Conservation (phyloP, 2,888 invertebrate species). For the Sphaerophoria rueppellii region DNA sequence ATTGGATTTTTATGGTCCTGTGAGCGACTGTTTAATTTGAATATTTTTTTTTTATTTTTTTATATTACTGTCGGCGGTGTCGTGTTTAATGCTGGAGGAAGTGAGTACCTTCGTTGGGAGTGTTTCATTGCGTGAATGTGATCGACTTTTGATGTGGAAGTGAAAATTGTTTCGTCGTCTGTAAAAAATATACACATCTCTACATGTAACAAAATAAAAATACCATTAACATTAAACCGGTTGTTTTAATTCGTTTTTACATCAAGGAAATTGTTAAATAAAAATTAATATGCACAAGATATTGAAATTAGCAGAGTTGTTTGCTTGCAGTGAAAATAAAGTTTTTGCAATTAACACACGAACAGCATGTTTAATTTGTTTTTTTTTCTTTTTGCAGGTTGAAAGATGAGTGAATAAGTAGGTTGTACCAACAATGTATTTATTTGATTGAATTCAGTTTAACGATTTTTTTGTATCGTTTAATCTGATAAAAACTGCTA, state of each 20-base stretch:
- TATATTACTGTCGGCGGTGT: constrained; percentile 9
- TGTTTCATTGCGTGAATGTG: constrained; percentile 62
- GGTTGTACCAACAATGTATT: too few relatives aligned
- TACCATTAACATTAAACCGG: constrained; percentile 48
- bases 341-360: too few relatives aligned
- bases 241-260: constrained; percentile 36
- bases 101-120: constrained; percentile 12
- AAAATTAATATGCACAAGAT: constrained; percentile 8
- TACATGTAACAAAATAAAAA: constrained; percentile 15
- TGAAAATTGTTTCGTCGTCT: constrained; percentile 47
- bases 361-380: too few relatives aligned
- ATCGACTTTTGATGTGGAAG: constrained; percentile 68
- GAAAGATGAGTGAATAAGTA: too few relatives aligned
- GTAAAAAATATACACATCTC: constrained; percentile 14
- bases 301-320: constrained; percentile 16
- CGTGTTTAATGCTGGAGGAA: neutral
- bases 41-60: constrained; percentile 16
- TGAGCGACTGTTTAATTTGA: constrained; percentile 65
- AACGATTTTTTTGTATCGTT: too few relatives aligned
- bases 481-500: too few relatives aligned
- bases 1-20: constrained; percentile 70
- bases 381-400: too few relatives aligned
- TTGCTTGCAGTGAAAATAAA: neutral
- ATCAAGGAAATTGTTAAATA: constrained; percentile 34
- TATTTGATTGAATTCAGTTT: too few relatives aligned